Base-by-base conservation (phyloP, 64 coral and sea anemone species). In the Actinia equina region DNA sequence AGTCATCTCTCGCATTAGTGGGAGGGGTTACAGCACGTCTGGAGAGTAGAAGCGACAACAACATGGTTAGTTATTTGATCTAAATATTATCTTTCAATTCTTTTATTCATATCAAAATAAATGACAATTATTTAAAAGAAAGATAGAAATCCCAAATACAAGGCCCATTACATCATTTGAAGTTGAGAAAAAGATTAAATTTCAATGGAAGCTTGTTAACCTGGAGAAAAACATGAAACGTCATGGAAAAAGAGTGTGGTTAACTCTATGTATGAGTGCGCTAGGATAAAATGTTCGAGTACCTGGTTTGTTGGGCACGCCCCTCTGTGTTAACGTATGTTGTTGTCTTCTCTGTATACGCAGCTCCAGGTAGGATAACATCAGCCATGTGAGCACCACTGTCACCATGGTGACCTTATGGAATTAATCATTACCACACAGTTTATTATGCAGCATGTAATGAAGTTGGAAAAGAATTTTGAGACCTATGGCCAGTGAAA, bases 291-390 rank as follows among this genome's bases (percentile, higher is more conserved):
- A 18, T 16, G 7, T 41, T 25, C 20, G 44, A 37, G 30, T 78
- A 91, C 93, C 93, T 99, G 17, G 93, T 99, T 86, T 99, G 97
- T 56, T 99, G 97, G 44, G 97, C 93, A 78, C 97, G 76, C 61
- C 97, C 97, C 69, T 99, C 97, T 54, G 97, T 99, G 45, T 99
- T 99, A 0, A 99, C 97, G 46, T 95, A 99, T 17, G 97, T 99
- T 27, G 93, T 93, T 46, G 93, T 93, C 71, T 99, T 99, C 61
- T 99, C 97, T 20, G 97, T 99, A 80, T 99, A 99, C 3, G 97
- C 97, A 30, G 97, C 97, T 86, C 93, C 97, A 56, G 97, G 97
- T 16, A 99, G 65, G 42, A 99, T 91, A 70, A 95, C 97, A 54
- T 99, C 97, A 79, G 91, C 97, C 22, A 99, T 91, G 60, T 92